Conservation (phyloP, 2,888 invertebrate species). For the Odiellus spinosus region DNA sequence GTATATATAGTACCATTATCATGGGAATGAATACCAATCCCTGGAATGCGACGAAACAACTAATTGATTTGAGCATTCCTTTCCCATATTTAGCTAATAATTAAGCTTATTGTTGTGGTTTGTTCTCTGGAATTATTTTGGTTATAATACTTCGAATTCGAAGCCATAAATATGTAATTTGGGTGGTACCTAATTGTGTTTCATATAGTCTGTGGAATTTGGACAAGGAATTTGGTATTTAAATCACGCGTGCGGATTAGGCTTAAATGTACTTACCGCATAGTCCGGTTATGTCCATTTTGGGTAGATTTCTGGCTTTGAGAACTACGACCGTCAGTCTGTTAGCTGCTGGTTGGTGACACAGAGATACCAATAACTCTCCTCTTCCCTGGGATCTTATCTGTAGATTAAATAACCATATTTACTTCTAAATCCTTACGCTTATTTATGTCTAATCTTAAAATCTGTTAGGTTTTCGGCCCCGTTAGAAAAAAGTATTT, state of each 20-base stretch:
- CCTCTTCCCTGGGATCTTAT: constrained; percentile 85
- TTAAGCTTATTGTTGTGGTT: too few relatives aligned
- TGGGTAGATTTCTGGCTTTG: constrained; percentile 91
- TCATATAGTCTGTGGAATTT: too few relatives aligned
- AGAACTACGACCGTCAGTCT: constrained; percentile 88
- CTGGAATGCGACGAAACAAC: too few relatives aligned
- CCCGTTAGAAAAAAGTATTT: background rate
- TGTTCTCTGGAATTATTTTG: too few relatives aligned
- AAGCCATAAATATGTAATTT: constrained; percentile 2
- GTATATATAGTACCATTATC: too few relatives aligned
- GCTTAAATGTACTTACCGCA: constrained; percentile 43
- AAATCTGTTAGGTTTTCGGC: background rate
- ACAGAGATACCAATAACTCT: constrained; percentile 84
- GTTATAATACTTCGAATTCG: too few relatives aligned
- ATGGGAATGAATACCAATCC: too few relatives aligned
- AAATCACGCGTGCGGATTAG: background rate
- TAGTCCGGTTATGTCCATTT: constrained; percentile 93
- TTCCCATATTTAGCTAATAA: too few relatives aligned
- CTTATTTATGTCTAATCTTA: background rate
- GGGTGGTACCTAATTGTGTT: too few relatives aligned
- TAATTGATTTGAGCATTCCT: too few relatives aligned
- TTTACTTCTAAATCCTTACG: background rate
- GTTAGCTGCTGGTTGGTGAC: constrained; percentile 95
- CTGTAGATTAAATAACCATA: constrained; percentile 33
- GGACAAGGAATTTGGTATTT: too few relatives aligned